Conservation (phyloP, 2,797 vertebrate genomes). For the Melanotaenia nigrans region DNA sequence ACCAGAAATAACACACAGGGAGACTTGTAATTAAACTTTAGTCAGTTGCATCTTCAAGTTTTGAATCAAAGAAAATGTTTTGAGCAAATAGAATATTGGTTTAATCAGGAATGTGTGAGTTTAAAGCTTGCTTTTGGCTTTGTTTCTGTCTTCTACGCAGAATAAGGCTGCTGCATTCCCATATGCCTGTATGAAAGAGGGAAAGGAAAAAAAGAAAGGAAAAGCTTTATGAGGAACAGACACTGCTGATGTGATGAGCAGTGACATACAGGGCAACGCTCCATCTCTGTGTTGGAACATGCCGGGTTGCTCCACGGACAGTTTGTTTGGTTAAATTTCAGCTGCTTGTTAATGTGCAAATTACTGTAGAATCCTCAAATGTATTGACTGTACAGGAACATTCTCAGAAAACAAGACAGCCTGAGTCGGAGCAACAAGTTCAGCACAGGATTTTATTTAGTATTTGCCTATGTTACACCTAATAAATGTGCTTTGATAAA, state of each 20-base stretch:
- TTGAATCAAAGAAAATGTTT: background rate
- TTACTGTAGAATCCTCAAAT: slow-evolving; percentile 54
- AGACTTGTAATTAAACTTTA: slow-evolving; percentile 11
- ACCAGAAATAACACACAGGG: slow-evolving; percentile 9
- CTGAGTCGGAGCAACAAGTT: background rate
- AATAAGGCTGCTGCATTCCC: slow-evolving; percentile 16
- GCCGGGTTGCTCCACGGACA: slow-evolving; percentile 49
- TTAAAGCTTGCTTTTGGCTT: slow-evolving; percentile 27
- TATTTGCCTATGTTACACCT: background rate
- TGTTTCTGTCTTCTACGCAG: slow-evolving; percentile 27
- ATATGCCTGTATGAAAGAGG: slow-evolving; percentile 12
- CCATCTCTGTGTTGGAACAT: slow-evolving; percentile 63
- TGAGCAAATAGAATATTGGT: slow-evolving; percentile 21
- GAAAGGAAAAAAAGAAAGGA: slow-evolving; percentile 4
- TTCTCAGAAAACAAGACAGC: background rate
- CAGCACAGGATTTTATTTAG: slow-evolving; percentile 5
- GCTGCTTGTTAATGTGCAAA: slow-evolving; percentile 63
- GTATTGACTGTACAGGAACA: slow-evolving; percentile 24
- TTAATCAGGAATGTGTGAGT: slow-evolving; percentile 35
- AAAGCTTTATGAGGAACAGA: slow-evolving; percentile 43
- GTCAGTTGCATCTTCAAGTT: background rate
- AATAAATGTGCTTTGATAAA: slow-evolving; percentile 10
- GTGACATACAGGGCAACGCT: slow-evolving; percentile 66
- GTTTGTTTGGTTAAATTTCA: slow-evolving; percentile 41
- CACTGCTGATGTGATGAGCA: slow-evolving; percentile 70